Conservation (phyloP, 2,113 vertebrate genomes). For the Actenoides lindsayi region DNA sequence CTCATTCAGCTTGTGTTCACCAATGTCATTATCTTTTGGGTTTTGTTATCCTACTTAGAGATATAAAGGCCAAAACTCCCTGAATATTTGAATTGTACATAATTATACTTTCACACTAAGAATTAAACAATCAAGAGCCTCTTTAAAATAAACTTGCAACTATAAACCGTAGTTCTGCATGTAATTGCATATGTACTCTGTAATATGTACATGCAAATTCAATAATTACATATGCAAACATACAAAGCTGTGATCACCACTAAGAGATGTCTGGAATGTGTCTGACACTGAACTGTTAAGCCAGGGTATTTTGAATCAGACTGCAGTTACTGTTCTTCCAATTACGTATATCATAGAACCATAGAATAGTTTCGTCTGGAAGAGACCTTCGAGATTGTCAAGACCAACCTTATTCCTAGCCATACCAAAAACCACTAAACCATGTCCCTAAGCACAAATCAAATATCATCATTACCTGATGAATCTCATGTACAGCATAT, state of each 20-base stretch:
- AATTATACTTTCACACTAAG: background rate
- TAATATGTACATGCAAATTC: background rate
- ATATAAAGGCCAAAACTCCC: background rate
- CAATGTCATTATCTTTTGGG: background rate
- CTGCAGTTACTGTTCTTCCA: background rate
- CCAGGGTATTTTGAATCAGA: background rate
- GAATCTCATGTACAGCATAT: background rate
- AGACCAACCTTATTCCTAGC: no score
- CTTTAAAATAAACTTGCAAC: background rate
- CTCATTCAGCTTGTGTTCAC: accelerated
- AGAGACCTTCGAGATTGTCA: no score
- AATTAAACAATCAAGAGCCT: background rate
- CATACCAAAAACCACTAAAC: no score
- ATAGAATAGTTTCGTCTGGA: no score
- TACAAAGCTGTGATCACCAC: background rate
- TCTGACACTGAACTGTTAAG: background rate
- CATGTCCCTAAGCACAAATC: no score
- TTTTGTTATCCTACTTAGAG: background rate
- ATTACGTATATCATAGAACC: background rate
- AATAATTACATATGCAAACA: background rate
- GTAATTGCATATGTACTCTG: background rate
- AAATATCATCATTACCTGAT: background rate
- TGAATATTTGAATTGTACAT: background rate
- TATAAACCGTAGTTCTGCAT: background rate
- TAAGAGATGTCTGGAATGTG: background rate